Percentiles rank a stretch among this genome's conserved stretches.
Conservation (phyloP, 1,140 invertebrate genomes). For the Probaryconus sp. region DNA sequence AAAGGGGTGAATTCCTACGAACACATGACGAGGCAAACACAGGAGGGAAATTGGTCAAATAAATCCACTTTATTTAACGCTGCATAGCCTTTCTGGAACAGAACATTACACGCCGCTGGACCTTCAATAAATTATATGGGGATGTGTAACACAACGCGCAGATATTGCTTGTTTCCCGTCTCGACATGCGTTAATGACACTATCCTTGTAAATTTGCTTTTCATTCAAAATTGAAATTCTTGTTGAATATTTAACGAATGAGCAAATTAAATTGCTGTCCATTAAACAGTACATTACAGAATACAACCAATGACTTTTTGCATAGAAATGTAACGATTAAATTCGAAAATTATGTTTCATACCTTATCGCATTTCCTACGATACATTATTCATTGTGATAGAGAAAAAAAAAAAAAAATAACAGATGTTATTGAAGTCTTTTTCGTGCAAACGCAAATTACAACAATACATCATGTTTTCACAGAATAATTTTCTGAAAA, state of each 20-base stretch:
- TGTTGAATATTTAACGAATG: constrained; percentile 33
- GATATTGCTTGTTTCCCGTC: constrained; percentile 58
- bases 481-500: no score
- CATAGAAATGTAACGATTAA: no score
- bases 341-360: no score
- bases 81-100: constrained; percentile 40
- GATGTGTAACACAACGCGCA: constrained; percentile 41
- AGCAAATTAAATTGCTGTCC: constrained; percentile 13
- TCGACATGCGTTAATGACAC: constrained; percentile 52
- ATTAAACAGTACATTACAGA: constrained; percentile 10
- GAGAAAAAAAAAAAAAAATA: no score
- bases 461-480: no score
- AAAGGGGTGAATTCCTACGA: constrained; percentile 35
- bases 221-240: constrained; percentile 56
- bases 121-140: constrained; percentile 57
- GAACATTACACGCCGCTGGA: constrained; percentile 44
- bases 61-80: constrained; percentile 65
- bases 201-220: constrained; percentile 52
- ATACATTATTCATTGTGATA: no score
- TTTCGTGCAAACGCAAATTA: no score
- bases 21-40: constrained; percentile 46
- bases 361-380: no score
- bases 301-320: no score
- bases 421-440: no score
- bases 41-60: constrained; percentile 49